Conservation (phyloP, 1,140 invertebrate species). For the Phocides pigmalion region DNA sequence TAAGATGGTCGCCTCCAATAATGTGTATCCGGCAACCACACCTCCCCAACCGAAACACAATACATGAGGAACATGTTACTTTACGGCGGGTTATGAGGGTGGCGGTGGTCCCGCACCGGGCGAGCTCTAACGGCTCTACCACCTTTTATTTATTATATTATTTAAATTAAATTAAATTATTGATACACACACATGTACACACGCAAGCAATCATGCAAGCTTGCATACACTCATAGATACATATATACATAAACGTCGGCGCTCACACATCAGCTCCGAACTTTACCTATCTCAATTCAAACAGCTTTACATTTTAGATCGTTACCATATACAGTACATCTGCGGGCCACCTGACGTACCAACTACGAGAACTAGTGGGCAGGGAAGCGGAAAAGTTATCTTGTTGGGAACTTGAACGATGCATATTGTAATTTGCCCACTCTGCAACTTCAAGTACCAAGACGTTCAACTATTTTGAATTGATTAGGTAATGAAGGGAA, state of each 20-base stretch:
- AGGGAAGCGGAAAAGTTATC: constrained; percentile 26
- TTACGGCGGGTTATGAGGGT: no score
- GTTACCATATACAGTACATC: constrained; percentile 7
- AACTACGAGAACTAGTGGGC: constrained; percentile 20
- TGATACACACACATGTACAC: no score
- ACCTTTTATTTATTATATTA: no score
- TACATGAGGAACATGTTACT: no score
- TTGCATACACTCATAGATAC: not conserved
- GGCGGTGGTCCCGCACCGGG: no score
- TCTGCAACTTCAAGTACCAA: constrained; percentile 23
- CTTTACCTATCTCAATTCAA: not conserved
- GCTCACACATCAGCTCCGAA: not conserved
- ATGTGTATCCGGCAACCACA: no score
- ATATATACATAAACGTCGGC: no score
- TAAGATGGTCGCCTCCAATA: no score
- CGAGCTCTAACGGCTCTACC: no score
- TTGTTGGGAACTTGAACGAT: constrained; percentile 25
- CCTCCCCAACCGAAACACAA: no score
- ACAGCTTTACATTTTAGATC: constrained; percentile 2
- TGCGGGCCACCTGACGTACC: constrained; percentile 22
- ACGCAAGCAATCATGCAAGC: no score
- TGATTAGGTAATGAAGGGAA: constrained; percentile 19
- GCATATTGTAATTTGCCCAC: constrained; percentile 32
- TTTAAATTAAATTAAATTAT: no score
- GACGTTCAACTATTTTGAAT: constrained; percentile 13